Base-by-base conservation (phyloP, 2,888 invertebrate species). In the Parnassius apollo region DNA sequence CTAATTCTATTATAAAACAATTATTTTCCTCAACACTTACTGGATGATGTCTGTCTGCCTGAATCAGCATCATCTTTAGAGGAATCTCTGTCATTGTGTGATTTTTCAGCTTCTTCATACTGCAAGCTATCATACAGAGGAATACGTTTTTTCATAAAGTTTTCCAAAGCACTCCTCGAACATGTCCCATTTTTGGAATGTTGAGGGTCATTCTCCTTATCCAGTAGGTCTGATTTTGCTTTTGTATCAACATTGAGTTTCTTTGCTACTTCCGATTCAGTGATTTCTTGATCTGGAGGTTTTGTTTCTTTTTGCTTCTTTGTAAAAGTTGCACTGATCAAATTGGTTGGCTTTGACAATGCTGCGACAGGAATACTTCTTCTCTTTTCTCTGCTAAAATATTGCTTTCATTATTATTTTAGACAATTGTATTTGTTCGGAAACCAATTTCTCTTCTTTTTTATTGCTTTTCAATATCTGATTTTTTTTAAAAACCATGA, bases 371-470 rank as follows among this genome's bases (percentile, higher is more conserved):
- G 75, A 18, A 89, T 74, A 69, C 89, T 89, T 70, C 80, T 80
- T 62, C 90, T 76, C 75, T 88, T 90, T n/a, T 81, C 84, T 78
- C 82, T 86, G 59, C 89, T 89, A 74, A 64, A 66, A 56, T 12
- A 42, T 42, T 44, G 44, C 7, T 35, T 35, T 35, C 35, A 35
- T 4, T 7, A 35, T 7, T 7, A 35, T 7, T 35, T 35, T 7
- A 25, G 4, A 7, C 7, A 4, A 35, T 35, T 7, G 4, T 35
- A 35, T 35, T 35, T 35, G 4, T 35, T 35, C 7, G 3, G 3
- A 35, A 4, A 35, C 35, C 3, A 7, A 7, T 35, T 35, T 35
- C 35, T 4, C 3, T 2, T 4, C 7, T 35, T 35, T 35, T 35
- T 2, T 4, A 35, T 7, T 4, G 35, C 35, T 35, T 35, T 35